Evolutionary conservation across 2,888 invertebrate genomes (phyloP).

Genomic region (Tetropium fuscum): DNA sequence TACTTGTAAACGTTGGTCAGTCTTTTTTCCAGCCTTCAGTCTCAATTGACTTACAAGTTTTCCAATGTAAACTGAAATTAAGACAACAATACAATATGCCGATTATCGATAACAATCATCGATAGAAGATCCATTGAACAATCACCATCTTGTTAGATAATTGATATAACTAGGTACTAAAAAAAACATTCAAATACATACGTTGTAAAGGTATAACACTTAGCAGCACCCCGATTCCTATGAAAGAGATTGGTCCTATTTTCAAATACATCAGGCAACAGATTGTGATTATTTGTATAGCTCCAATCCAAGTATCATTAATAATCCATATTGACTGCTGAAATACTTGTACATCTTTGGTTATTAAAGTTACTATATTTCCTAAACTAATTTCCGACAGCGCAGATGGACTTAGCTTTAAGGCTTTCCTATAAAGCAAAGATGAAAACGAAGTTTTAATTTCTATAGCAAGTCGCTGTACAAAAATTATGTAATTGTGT

Average conservation of each 20-base stretch:
- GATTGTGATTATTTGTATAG: slow-evolving; percentile 83
- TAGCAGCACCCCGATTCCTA: slow-evolving; percentile 69
- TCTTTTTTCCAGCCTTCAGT: slow-evolving; percentile 55
- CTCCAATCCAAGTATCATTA: slow-evolving; percentile 94
- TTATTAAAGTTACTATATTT: slow-evolving; percentile 85
- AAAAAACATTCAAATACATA: too few relatives aligned
- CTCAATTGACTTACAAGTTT: slow-evolving; percentile 43
- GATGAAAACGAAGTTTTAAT: slow-evolving; percentile 86
- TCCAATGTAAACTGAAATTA: slow-evolving; percentile 53
- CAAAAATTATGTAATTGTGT: slow-evolving; percentile 79
- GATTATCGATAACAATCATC: too few relatives aligned
- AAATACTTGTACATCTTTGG: slow-evolving; percentile 93
- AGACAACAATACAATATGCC: too few relatives aligned
- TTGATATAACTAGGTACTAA: too few relatives aligned
- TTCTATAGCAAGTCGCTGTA: slow-evolving; percentile 82
- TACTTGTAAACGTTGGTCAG: slow-evolving; percentile 51
- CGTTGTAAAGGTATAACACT: slow-evolving; percentile 64
- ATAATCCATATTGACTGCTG: slow-evolving; percentile 88
- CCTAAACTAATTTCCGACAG: slow-evolving; percentile 78
- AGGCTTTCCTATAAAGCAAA: slow-evolving; percentile 81
- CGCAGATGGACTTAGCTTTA: slow-evolving; percentile 66
- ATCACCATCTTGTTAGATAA: too few relatives aligned
- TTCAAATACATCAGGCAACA: slow-evolving; percentile 79
- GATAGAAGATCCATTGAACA: too few relatives aligned
- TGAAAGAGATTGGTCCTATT: slow-evolving; percentile 68